Evolutionary conservation across 2,113 vertebrate species (phyloP).

Genomic region (Perognathus longimembris): DNA sequence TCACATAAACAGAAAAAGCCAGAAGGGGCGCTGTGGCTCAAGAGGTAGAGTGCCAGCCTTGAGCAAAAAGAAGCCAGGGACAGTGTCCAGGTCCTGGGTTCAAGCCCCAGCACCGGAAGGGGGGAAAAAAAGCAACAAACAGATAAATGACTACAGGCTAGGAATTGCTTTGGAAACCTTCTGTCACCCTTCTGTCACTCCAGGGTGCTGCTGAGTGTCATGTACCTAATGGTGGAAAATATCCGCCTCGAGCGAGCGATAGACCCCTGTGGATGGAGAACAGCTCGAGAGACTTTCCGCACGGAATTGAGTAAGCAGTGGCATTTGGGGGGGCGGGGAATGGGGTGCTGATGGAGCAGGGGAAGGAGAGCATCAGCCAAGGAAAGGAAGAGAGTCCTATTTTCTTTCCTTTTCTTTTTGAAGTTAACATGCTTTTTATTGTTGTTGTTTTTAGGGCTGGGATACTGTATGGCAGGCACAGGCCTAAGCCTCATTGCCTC

Average conservation of each 20-base stretch:
- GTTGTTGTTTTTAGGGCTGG: constrained; percentile 37
- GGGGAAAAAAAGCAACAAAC: no score
- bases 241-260: constrained; percentile 89
- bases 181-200: constrained; percentile 39
- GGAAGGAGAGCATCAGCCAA: neutral
- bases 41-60: no score
- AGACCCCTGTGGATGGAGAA: constrained; percentile 91
- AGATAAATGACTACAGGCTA: neutral
- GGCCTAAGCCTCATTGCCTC: neutral
- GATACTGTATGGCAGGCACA: neutral
- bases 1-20: no score
- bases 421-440: constrained; percentile 6
- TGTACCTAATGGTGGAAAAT: constrained; percentile 98
- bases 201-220: constrained; percentile 96
- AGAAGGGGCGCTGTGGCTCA: no score
- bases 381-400: neutral
- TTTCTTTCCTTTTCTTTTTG: neutral
- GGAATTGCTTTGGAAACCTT: constrained; percentile 8
- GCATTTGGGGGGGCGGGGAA: neutral
- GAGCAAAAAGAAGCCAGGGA: no score
- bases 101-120: no score
- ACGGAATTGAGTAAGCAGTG: constrained; percentile 92
- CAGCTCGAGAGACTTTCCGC: constrained; percentile 92
- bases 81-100: no score
- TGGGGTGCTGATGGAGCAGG: neutral